Evolutionary conservation across 2,797 vertebrate genomes (phyloP).

Genomic region (Sebastiscus tertius): DNA sequence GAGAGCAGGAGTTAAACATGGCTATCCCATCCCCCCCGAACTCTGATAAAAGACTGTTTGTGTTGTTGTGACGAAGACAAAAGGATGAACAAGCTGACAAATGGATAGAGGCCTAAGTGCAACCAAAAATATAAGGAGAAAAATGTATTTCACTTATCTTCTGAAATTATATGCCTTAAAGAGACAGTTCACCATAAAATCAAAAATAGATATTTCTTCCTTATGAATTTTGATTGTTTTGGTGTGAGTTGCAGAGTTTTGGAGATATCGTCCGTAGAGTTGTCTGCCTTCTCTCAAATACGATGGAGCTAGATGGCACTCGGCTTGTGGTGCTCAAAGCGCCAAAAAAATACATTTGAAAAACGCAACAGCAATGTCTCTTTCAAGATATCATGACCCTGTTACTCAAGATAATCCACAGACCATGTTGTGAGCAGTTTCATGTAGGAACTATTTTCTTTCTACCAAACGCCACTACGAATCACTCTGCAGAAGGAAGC

Average conservation of each 20-base stretch:
- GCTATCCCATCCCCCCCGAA: background rate
- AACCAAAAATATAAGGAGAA: background rate
- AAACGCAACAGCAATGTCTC: too few relatives aligned
- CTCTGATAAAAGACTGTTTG: background rate
- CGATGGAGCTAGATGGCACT: background rate
- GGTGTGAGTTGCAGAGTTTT: background rate
- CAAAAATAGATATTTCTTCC: background rate
- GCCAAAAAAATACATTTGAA: too few relatives aligned
- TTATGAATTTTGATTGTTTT: background rate
- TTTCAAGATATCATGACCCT: fast-evolving
- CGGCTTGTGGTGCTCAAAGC: too few relatives aligned
- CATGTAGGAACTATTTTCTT: too few relatives aligned
- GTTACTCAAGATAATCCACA: too few relatives aligned
- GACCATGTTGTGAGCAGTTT: too few relatives aligned
- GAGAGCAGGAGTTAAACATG: background rate
- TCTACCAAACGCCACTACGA: fast-evolving
- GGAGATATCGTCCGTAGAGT: background rate
- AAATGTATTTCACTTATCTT: background rate
- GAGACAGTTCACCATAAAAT: background rate
- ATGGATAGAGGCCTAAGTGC: background rate
- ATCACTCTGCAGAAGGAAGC: too few relatives aligned
- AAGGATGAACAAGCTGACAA: background rate
- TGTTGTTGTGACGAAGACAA: background rate
- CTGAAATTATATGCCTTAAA: background rate
- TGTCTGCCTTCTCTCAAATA: background rate